Base-by-base conservation (phyloP, 2,888 invertebrate genomes). In the Germaria angustata region DNA sequence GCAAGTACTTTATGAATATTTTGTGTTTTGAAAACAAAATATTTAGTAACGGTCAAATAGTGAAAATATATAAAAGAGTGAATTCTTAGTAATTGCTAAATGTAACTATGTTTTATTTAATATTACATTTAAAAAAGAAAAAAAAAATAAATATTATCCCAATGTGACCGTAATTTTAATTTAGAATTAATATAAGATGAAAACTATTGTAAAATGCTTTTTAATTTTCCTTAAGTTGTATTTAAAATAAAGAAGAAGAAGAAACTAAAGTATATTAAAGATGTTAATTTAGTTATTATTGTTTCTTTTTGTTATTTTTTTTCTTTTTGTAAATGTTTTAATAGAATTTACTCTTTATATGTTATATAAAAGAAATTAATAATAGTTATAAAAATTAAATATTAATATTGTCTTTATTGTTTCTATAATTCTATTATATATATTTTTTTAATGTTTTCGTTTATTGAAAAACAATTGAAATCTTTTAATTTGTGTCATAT, bases 401-500 rank as follows among this genome's bases (percentile, higher is more conserved):
- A 5, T 5, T 55, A 17, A 68, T 66, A 53, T 46, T 66, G 20
- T 79, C 13, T 46, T 46, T 61, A 55, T 80, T 69, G 32, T 59
- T 76, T 76, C 71, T 66, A 72, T 59, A 76, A 75, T 65, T 71
- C 6, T 28, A 28, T 28, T 28, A 28, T 71, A 49, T 57, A 39
- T 55, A 36, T 76, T 65, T 71, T 66, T 34, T 65, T 5, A 36
- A 20, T 71, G 28, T 81, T 76, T 80, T 66, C 39, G 46, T 55
- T 71, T 65, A 59, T 71, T 71, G 22, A 57, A 34, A 36, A 39
- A 65, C 11, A 61, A 79, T 22, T 59, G 4, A 17, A 72, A 68
- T 24, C 5, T 34, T 61, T 73, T 65, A 71, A 71, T 77, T 79
- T 84, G 77, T 73, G 81, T 79, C 72, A 73, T 72, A 72, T 66